A percentile compares a stretch with the other conserved stretches of the same genome.
Evolutionary conservation across 2,113 vertebrate genomes (phyloP).

Genomic region (Serinus canaria): DNA sequence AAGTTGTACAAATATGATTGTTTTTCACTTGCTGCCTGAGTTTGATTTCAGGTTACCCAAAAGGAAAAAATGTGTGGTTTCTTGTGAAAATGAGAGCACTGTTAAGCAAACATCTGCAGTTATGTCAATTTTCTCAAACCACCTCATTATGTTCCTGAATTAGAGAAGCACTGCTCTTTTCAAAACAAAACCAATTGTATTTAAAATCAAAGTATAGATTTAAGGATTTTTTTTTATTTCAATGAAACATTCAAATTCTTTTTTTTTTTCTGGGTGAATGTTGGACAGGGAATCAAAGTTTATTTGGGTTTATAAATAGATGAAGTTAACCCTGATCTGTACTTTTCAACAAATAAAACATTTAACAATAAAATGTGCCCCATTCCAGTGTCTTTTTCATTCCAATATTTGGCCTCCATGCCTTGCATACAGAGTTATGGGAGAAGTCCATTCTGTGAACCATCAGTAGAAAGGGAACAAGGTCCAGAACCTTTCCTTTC

Average conservation of each 20-base stretch:
- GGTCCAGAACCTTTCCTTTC: not conserved
- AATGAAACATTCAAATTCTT: not conserved
- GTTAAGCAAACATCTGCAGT: not conserved
- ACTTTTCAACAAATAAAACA: not conserved
- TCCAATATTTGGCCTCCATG: not conserved
- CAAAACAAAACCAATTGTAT: not conserved
- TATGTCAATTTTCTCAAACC: not conserved
- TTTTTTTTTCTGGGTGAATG: not conserved
- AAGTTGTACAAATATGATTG: not conserved
- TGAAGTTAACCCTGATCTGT: not conserved
- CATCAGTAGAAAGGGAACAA: not conserved
- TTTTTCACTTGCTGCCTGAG: not conserved
- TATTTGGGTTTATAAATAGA: not conserved
- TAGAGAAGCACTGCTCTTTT: not conserved
- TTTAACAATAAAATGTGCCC: fast-evolving
- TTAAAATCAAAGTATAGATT: not conserved
- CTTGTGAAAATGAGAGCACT: not conserved
- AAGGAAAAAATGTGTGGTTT: not conserved
- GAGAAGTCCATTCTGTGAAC: not conserved
- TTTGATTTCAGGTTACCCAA: not conserved
- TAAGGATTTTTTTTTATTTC: not conserved
- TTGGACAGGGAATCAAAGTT: not conserved
- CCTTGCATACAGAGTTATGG: not conserved
- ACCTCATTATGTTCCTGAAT: not conserved
- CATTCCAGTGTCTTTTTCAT: not conserved